Base-by-base conservation (phyloP, 1,140 invertebrate species). In the Trachelipus rathkii region DNA sequence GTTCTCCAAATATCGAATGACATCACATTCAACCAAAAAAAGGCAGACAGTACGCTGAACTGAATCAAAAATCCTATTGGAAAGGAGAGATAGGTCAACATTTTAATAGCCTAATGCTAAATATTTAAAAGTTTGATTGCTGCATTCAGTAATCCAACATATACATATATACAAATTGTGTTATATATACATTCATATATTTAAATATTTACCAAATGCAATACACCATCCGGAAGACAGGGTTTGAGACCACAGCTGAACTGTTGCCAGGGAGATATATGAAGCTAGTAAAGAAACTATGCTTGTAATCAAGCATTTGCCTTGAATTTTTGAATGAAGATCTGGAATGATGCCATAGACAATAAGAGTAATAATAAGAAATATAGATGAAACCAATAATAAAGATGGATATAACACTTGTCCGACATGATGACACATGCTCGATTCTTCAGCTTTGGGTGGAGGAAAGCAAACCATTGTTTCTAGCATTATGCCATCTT, bases 1-100 rank as follows among this genome's bases (percentile, higher is more conserved):
- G 79, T 80, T 68, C 78, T 79, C 81, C 83, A 85, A 3, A 84
- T 81, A 72, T 84, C 83, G 67, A 81, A 84, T 33, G 83, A 80
- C 75, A 84, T 81, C n/a, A 84, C 82, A 60, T 84, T 87, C 72
- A 88, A 79, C 88, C 88, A 88, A 19, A 85, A 84, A 80, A 87
- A 88, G 8, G 84, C 84, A 11, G 86, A 81, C 44, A 88, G 82
- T 79, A 87, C 86, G 53, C 85, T 84, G 77, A 87, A 86, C 76
- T 88, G 87, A 24, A 87, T 81, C 10, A 85, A 45, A 45, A 87
- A 81, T 44, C 86, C 85, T 82, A 77, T 44, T 50, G 21, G 7
- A 72, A 72, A 6, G 19, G 19, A 60, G 11, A 60, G 8, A 60
- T 33, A 33, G 6, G 33, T 33, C 33, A 60, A 19, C 8, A 60